phyloP scores from a whole-genome alignment of 2,797 vertebrate genomes.

The Diglossa cyanea region DNA sequence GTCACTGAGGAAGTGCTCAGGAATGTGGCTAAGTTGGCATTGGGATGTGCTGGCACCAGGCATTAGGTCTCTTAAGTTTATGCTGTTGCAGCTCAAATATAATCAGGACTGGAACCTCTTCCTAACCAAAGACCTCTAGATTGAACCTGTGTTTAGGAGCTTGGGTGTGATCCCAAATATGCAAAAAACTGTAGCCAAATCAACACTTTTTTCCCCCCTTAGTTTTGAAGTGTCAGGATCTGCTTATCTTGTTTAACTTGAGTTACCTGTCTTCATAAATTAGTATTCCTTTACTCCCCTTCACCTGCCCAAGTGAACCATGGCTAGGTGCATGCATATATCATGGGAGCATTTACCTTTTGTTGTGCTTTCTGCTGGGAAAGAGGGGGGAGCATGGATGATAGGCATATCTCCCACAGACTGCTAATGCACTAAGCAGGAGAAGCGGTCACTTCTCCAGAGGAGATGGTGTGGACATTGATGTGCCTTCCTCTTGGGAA shows the following conservation, averaged over 20 bases:
- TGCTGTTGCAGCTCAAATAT: background rate
- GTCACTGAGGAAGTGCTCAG: background rate
- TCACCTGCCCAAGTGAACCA: background rate
- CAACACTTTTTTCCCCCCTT: accelerated
- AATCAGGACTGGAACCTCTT: background rate
- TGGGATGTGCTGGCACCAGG: background rate
- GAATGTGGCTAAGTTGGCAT: background rate
- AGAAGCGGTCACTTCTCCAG: background rate
- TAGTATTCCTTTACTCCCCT: background rate
- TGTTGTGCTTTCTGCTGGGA: background rate
- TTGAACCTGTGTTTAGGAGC: background rate
- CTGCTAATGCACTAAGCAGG: background rate
- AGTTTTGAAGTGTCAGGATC: background rate
- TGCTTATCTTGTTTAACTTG: background rate
- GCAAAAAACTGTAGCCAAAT: background rate
- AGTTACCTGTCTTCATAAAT: background rate
- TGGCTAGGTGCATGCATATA: background rate
- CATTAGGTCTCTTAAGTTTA: background rate
- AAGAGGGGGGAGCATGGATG: too few relatives aligned
- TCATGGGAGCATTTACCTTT: background rate
- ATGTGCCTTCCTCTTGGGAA: background rate
- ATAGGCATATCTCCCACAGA: background rate
- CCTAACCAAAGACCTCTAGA: background rate
- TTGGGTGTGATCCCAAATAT: background rate
- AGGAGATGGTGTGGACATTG: background rate